Percentiles rank a stretch among this genome's conserved stretches.
Conservation (phyloP, 2,113 vertebrate genomes). For the Festucalex cinctus region DNA sequence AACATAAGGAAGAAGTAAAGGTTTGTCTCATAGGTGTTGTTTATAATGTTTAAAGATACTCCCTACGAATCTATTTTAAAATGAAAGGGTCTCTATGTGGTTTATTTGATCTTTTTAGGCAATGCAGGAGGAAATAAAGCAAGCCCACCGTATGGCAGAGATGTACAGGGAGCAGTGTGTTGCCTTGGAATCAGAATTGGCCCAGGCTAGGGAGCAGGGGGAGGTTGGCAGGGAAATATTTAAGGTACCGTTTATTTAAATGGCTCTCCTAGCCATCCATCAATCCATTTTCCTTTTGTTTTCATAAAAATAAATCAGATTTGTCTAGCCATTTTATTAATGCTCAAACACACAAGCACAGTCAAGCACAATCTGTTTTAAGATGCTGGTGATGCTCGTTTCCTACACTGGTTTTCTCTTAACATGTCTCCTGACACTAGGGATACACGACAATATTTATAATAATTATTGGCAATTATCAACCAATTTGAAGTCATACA, state of each 20-base stretch:
- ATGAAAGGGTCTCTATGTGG: background rate
- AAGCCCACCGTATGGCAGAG: constrained; percentile 80
- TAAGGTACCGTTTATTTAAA: constrained; percentile 73
- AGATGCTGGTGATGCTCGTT: no score
- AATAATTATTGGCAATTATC: no score
- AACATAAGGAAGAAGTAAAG: constrained; percentile 77
- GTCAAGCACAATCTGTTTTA: no score
- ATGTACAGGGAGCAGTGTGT: constrained; percentile 95
- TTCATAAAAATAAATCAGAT: no score
- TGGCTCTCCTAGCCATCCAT: background rate
- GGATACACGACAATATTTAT: no score
- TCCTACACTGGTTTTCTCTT: no score
- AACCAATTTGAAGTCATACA: no score
- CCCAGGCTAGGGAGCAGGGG: constrained; percentile 83
- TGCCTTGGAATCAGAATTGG: constrained; percentile 84
- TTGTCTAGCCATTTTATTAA: no score
- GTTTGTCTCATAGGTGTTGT: constrained; percentile 54
- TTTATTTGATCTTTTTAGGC: constrained; percentile 57
- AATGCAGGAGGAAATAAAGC: constrained; percentile 80
- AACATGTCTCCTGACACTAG: no score
- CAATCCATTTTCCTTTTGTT: background rate
- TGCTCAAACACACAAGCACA: no score
- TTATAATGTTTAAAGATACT: background rate
- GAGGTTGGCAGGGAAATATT: constrained; percentile 84
- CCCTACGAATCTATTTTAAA: background rate